Base-by-base conservation (phyloP, 2,113 vertebrate genomes). In the Lophura nycthemera region DNA sequence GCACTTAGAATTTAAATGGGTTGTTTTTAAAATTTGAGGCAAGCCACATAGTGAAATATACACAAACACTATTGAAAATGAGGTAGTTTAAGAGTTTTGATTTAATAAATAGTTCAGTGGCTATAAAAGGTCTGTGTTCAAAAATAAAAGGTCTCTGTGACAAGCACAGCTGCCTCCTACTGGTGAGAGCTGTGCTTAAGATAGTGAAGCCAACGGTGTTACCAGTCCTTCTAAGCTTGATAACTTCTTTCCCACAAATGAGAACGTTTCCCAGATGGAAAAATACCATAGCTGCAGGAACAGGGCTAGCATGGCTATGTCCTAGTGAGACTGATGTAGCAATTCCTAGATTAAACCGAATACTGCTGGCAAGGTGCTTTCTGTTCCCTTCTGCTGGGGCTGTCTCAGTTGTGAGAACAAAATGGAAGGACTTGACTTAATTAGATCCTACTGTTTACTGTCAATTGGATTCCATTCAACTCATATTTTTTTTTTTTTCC, bases 121-220 rank as follows among this genome's bases (percentile, higher is more conserved):
- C 6, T 4, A 2, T 32, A 6, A 11, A 77, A 73, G 22, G 4
- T 61, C 4, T 45, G 30, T 78, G 50, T 32, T 79, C 34, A 1
- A 38, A 38, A 38, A 38, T 38, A 38, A 38, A 38, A 38, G 10
- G 38, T 38, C 38, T 38, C 38, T 59, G 66, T 91, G 59, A 42
- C 66, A 91, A 50, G 42, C 84, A 25, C 88, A 89, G 59, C 67
- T 94, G 85, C 90, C 94, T 95, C 94, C 92, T 96, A 20, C 92
- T 92, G 85, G 66, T 36, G 24, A 81, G 93, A 18, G 72, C 63
- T 56, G 29, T 67, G 75, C 29, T 67, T 70, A 3, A 17, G 29
- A 1, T 43, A 8, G 1, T 36, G 73, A 75, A 60, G 74, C 45
- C 78, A 71, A 61, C n/a, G 17, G 47, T 48, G 30, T 63, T 74